Conservation (phyloP, 2,113 vertebrate species). For the Peromyscus californicus region DNA sequence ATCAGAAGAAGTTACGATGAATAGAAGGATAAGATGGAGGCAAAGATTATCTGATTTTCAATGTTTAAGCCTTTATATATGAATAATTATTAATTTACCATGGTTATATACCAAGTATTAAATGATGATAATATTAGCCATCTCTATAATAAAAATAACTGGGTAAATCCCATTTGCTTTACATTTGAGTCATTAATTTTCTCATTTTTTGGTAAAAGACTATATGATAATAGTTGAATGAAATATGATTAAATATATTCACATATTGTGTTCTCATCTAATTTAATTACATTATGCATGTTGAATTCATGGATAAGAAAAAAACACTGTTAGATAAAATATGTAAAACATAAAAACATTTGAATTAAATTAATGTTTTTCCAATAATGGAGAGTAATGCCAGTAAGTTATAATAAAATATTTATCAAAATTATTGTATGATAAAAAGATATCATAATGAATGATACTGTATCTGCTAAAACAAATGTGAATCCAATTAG, state of each 20-base stretch:
- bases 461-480: neutral
- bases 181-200: neutral
- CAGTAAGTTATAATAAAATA: neutral
- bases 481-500: too few species aligned
- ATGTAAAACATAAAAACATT: neutral
- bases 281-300: neutral
- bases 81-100: neutral
- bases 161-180: neutral
- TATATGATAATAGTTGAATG: neutral
- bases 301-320: neutral
- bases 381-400: neutral
- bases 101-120: neutral
- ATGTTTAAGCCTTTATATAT: neutral
- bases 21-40: neutral
- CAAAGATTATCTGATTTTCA: neutral
- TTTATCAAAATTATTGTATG: neutral
- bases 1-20: neutral
- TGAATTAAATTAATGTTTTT: conserved; percentile 14
- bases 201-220: neutral
- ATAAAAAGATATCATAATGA: neutral
- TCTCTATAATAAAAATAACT: neutral
- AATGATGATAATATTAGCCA: neutral
- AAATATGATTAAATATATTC: neutral
- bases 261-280: neutral
- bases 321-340: neutral